phyloP scores from a whole-genome alignment of 2,113 vertebrate species.

The Girardinichthys multiradiatus region DNA sequence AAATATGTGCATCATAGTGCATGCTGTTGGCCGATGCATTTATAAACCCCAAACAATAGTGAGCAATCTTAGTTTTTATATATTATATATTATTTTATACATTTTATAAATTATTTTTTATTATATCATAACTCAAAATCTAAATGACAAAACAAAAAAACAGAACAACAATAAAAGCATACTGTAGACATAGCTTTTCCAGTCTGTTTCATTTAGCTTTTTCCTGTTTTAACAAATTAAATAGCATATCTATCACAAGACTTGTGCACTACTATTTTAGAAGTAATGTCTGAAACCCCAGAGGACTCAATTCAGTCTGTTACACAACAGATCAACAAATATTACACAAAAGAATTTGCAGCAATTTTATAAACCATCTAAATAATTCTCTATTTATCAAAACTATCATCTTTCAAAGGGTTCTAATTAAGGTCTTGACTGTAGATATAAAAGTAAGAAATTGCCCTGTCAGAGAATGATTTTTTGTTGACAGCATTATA shows the following conservation, averaged over 20 bases:
- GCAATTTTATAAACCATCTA: constrained; percentile 7
- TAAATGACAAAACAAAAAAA: neutral
- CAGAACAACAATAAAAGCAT: neutral
- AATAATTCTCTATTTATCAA: neutral
- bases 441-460: constrained; percentile 11
- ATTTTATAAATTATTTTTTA: neutral
- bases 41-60: neutral
- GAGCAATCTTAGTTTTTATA: neutral
- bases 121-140: neutral
- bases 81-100: neutral
- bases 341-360: constrained; percentile 12
- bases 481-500: constrained; percentile 6
- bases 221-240: neutral
- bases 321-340: constrained; percentile 36
- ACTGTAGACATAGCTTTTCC: neutral
- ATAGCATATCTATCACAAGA: constrained; percentile 5
- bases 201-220: neutral
- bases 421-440: constrained; percentile 35
- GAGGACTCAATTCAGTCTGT: constrained; percentile 4
- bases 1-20: neutral
- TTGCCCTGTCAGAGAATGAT: constrained; percentile 11
- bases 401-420: constrained; percentile 10
- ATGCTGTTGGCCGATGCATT: neutral
- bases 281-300: constrained; percentile 6
- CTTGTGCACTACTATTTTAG: neutral